Evolutionary conservation across 2,797 vertebrate species (phyloP).

Genomic region (Gymnothorax reevesii): DNA sequence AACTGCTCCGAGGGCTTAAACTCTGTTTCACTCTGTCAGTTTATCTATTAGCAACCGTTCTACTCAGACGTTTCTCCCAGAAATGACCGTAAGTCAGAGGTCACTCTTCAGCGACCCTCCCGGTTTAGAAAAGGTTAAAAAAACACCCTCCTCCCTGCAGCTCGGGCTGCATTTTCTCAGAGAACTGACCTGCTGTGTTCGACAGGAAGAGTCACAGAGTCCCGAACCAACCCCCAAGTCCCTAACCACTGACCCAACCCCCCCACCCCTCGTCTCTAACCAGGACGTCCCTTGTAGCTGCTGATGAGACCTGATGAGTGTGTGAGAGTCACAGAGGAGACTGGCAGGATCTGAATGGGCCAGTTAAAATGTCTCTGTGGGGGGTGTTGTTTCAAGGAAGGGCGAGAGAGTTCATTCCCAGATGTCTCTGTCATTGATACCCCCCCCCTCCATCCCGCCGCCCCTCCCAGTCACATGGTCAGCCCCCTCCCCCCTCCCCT

Average conservation of each 20-base stretch:
- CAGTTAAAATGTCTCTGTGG: slow-evolving; percentile 51
- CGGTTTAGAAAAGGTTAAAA: too few relatives aligned
- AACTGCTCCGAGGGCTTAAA: too few relatives aligned
- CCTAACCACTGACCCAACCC: background rate
- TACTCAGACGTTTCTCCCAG: too few relatives aligned
- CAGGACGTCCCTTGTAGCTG: background rate
- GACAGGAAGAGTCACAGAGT: slow-evolving; percentile 1
- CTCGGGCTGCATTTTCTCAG: background rate
- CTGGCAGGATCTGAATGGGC: slow-evolving; percentile 18
- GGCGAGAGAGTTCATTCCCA: slow-evolving; percentile 56
- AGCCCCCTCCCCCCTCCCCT: background rate
- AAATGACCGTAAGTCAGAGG: too few relatives aligned
- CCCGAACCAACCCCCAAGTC: background rate
- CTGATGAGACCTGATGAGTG: background rate
- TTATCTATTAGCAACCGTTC: too few relatives aligned
- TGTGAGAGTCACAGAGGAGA: slow-evolving; percentile 7
- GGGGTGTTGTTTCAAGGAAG: slow-evolving; percentile 33
- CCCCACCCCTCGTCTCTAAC: background rate
- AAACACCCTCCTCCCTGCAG: background rate
- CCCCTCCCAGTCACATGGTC: slow-evolving; percentile 33
- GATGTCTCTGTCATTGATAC: slow-evolving; percentile 60
- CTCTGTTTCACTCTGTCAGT: too few relatives aligned
- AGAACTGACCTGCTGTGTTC: background rate
- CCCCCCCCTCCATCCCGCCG: slow-evolving; percentile 55
- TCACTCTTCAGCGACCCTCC: too few relatives aligned